Base-by-base conservation (phyloP, 1,140 invertebrate genomes). In the Daktulosphaira vitifoliae region DNA sequence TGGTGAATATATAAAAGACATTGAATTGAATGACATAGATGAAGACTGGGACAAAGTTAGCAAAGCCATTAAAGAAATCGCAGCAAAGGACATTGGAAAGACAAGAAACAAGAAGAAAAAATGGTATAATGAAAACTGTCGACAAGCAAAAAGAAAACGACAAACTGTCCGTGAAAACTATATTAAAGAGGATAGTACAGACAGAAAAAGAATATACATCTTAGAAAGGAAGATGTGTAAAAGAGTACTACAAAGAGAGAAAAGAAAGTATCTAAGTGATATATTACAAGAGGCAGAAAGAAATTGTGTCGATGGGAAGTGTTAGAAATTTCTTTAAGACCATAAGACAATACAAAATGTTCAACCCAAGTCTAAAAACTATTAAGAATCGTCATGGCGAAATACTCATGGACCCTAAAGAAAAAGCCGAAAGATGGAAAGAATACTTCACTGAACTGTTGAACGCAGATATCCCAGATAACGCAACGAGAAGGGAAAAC, bases 121-220 rank as follows among this genome's bases (percentile, higher is more conserved):
- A 33, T 33, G 29, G 29, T 33, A 33, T 33, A 33, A 33, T 33
- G 29, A 33, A 33, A 33, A 33, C 11, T 33, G 29, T 33, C 29
- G 29, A 33, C 29, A 33, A 33, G 29, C 29, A 33, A 6, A 6
- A 33, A 11, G 11, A 33, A 33, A 33, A 33, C 5, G 29, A 3
- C 37, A 54, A 20, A 80, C 73, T 44, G 66, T 54, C 20, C 67
- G 66, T n/a, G 71, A 69, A 16, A 68, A 37, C 42, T 29, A 49
- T 4, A 62, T 68, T 13, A 54, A n/a, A n/a, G n/a, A n/a, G n/a
- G 70, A 26, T 52, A 67, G 37, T 54, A 46, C 15, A 69, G 64
- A 49, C 48, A 65, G 23, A 42, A 52, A 23, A 39, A 42, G 49
- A 20, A 38, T 26, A 29, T 66, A 33, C 37, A 52, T 16, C 9